These are phyloP conservation scores for Argyresthia goedartella DNA, from an alignment of 2,888 invertebrate species.

Conservation along the genomic window DNA sequence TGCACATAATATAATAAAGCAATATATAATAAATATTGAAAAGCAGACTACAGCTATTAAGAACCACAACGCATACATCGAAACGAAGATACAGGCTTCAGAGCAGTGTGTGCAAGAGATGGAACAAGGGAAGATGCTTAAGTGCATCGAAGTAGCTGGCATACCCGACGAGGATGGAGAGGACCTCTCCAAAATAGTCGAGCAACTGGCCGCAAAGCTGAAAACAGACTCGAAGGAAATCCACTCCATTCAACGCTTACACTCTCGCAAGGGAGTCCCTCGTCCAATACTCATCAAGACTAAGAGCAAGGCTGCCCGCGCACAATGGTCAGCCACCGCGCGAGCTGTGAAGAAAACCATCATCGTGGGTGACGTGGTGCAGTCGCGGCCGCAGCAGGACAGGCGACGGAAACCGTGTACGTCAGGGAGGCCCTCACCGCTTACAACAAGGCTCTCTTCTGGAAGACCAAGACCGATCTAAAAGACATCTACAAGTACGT, in stretches of 20 bases:
- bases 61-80: conserved; percentile 4
- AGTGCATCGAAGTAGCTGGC: conserved; percentile 7
- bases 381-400: neutral
- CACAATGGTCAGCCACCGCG: neutral
- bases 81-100: conserved; percentile 6
- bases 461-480: conserved; percentile 18
- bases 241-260: no score
- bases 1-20: no score
- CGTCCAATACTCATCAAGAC: neutral
- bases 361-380: neutral
- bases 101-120: conserved; percentile 13
- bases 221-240: neutral
- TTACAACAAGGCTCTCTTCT: conserved; percentile 2
- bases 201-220: conserved; percentile 4
- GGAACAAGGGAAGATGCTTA: conserved; percentile 10
- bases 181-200: neutral
- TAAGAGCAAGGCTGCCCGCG: neutral
- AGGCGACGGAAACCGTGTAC: neutral
- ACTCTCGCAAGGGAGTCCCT: neutral
- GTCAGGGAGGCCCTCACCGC: conserved; percentile 6
- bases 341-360: neutral
- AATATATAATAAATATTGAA: no score
- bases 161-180: conserved; percentile 1
- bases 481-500: conserved; percentile 4
- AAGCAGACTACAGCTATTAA: no score